Conservation (phyloP, 2,888 invertebrate species). For the Erebia epiphron region DNA sequence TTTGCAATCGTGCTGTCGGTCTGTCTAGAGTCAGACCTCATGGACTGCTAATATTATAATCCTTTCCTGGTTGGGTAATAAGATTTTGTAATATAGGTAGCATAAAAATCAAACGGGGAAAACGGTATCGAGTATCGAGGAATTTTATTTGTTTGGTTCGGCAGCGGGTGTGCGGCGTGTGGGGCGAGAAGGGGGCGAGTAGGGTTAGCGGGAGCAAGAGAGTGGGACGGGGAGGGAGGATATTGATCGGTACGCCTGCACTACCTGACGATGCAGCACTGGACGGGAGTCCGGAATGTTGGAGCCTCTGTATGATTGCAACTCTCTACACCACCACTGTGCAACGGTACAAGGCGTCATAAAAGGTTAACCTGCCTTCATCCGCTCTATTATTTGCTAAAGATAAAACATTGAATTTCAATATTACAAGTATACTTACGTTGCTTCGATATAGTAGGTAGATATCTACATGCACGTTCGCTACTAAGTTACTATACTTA, state of each 20-base stretch:
- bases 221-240: conserved; percentile 45
- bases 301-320: conserved; percentile 26
- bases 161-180: conserved; percentile 36
- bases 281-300: conserved; percentile 35
- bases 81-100: conserved; percentile 4
- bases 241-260: conserved; percentile 72
- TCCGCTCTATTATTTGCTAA: conserved; percentile 6
- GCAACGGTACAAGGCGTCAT: conserved; percentile 21
- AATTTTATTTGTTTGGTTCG: conserved; percentile 42
- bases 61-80: no score
- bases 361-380: conserved; percentile 24
- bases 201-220: conserved; percentile 31
- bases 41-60: background rate
- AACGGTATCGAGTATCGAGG: conserved; percentile 38
- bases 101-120: conserved; percentile 32
- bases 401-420: no score
- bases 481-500: no score
- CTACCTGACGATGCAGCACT: conserved; percentile 63
- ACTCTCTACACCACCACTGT: background rate
- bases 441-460: no score
- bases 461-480: no score
- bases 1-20: no score
- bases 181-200: conserved; percentile 33
- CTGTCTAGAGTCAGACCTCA: no score
- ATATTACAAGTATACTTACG: no score